Conservation (phyloP, 2,113 vertebrate species). For the Nesoenas mayeri region DNA sequence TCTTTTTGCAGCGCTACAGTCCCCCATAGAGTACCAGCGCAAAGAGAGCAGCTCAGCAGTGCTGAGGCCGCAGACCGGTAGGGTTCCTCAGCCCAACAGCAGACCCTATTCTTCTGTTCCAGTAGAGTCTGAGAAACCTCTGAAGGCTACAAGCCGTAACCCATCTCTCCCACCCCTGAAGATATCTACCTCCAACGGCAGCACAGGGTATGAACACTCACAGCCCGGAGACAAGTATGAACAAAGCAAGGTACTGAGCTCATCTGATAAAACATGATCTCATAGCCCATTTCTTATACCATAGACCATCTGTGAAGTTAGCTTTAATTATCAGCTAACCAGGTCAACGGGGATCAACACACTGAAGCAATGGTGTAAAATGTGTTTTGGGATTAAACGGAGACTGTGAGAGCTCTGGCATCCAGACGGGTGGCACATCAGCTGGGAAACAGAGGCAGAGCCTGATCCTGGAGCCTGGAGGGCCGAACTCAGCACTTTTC, state of each 20-base stretch:
- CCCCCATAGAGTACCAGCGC: slow-evolving; percentile 95
- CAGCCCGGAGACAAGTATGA: slow-evolving; percentile 86
- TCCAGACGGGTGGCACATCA: neutral
- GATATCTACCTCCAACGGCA: slow-evolving; percentile 92
- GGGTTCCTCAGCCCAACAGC: slow-evolving; percentile 78
- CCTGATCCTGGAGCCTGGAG: neutral
- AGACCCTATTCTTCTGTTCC: slow-evolving; percentile 88
- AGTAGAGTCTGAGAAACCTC: slow-evolving; percentile 80
- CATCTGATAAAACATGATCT: slow-evolving; percentile 24
- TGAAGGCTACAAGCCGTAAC: slow-evolving; percentile 81
- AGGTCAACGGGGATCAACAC: neutral
- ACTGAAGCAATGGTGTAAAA: neutral
- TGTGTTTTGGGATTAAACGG: neutral
- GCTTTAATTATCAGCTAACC: neutral
- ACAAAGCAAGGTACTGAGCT: slow-evolving; percentile 79
- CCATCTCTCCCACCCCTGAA: slow-evolving; percentile 85
- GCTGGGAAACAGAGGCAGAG: neutral
- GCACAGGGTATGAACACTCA: slow-evolving; percentile 85
- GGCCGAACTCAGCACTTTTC: neutral
- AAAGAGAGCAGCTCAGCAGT: slow-evolving; percentile 83
- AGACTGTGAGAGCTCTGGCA: neutral
- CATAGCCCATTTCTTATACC: neutral
- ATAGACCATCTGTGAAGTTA: neutral
- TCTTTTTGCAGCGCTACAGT: slow-evolving; percentile 86
- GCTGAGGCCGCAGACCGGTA: slow-evolving; percentile 81